Conservation (phyloP, 2,888 invertebrate species). For the Drosophila vallismaia region DNA sequence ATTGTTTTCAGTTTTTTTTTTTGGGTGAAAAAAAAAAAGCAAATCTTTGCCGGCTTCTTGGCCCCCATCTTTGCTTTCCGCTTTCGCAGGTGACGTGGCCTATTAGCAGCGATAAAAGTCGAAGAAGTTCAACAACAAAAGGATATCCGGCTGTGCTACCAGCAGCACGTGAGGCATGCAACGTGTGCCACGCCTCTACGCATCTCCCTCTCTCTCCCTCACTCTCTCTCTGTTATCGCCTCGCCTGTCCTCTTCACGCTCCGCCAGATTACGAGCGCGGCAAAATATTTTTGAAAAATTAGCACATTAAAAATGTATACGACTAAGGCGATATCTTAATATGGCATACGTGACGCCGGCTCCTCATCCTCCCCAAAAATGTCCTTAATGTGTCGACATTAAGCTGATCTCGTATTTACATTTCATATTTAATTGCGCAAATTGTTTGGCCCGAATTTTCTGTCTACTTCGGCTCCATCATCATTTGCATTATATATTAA, state of each 20-base stretch:
- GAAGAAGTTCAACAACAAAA: slow-evolving; percentile 72
- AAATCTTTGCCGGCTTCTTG: slow-evolving; percentile 15
- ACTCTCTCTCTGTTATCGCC: background rate
- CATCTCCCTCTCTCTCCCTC: too few relatives aligned
- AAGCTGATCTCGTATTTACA: slow-evolving; percentile 38
- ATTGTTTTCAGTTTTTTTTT: slow-evolving; percentile 14
- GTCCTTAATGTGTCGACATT: slow-evolving; percentile 44
- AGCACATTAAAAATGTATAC: slow-evolving; percentile 66
- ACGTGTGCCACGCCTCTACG: slow-evolving; percentile 21
- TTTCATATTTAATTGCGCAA: slow-evolving; percentile 32
- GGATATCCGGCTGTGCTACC: slow-evolving; percentile 65
- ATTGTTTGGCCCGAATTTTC: slow-evolving; percentile 48
- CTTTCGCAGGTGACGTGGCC: slow-evolving; percentile 42
- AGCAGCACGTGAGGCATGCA: slow-evolving; percentile 34
- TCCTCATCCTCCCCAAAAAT: background rate
- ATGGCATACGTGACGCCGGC: slow-evolving; percentile 29
- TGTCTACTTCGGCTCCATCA: slow-evolving; percentile 14
- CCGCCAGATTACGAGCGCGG: slow-evolving; percentile 57
- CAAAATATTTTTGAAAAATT: slow-evolving; percentile 65
- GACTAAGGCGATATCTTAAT: slow-evolving; percentile 37
- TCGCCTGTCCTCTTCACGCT: slow-evolving; percentile 33
- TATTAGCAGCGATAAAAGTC: slow-evolving; percentile 78
- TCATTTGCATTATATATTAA: background rate
- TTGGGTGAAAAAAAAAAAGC: too few relatives aligned
- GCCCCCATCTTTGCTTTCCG: slow-evolving; percentile 27